phyloP scores from a whole-genome alignment of 2,888 invertebrate species.

The Calameuta pallipes region DNA sequence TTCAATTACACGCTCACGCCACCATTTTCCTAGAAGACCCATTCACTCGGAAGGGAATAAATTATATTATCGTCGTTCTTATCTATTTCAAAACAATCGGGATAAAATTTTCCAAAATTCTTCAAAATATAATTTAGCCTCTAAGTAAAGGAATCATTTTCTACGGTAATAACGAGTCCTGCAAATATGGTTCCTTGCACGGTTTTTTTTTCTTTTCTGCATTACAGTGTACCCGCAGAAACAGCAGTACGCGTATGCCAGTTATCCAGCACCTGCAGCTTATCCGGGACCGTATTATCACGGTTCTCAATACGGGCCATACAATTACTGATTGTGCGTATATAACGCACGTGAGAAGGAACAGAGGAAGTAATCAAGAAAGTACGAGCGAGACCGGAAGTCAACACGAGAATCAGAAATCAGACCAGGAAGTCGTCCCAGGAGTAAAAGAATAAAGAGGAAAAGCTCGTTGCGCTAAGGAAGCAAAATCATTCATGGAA shows the following conservation, averaged over 20 bases:
- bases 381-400: not conserved
- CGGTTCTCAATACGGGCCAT: constrained; percentile 92
- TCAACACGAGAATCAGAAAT: not conserved
- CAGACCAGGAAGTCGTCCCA: constrained; percentile 24
- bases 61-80: not conserved
- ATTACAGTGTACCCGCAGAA: constrained; percentile 92
- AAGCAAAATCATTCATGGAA: constrained; percentile 12
- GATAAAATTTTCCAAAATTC: not conserved
- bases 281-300: constrained; percentile 90
- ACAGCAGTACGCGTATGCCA: constrained; percentile 91
- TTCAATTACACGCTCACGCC: not conserved
- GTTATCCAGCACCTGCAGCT: constrained; percentile 83
- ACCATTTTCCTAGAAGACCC: not conserved
- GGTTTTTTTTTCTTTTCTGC: not conserved
- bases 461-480: constrained; percentile 8
- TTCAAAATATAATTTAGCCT: not conserved
- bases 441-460: not conserved
- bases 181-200: not conserved
- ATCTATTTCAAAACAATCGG: not conserved
- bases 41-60: not conserved
- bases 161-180: not conserved
- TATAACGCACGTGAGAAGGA: not conserved
- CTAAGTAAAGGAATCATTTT: not conserved
- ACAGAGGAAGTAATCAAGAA: not conserved
- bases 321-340: constrained; percentile 78